phyloP scores from a whole-genome alignment of 2,113 vertebrate species.

The Barbus barbus region DNA sequence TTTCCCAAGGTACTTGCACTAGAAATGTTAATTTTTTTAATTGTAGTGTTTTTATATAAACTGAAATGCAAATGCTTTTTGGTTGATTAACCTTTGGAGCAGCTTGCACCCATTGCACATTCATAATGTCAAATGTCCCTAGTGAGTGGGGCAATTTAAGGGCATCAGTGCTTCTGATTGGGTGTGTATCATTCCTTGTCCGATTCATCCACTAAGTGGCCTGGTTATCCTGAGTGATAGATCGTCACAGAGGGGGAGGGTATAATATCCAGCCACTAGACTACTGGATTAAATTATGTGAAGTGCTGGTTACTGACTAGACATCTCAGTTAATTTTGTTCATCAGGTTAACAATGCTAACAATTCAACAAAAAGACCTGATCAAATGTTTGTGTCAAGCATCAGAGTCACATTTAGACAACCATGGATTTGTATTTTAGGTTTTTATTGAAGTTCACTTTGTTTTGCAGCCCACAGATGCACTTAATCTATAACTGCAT shows the following conservation, averaged over 20 bases:
- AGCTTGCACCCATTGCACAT: slow-evolving; percentile 1
- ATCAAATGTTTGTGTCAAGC: neutral
- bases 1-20: neutral
- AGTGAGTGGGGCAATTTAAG: slow-evolving; percentile 43
- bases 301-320: neutral
- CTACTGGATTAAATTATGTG: slow-evolving; percentile 32
- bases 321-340: neutral
- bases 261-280: neutral
- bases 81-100: slow-evolving; percentile 44
- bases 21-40: neutral
- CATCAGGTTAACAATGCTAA: neutral
- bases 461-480: too few relatives aligned
- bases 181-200: slow-evolving; percentile 60
- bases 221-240: slow-evolving; percentile 77
- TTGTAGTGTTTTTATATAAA: neutral
- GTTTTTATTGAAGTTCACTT: slow-evolving; percentile 42
- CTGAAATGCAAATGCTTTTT: slow-evolving; percentile 29
- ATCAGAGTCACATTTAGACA: neutral
- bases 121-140: slow-evolving; percentile 39
- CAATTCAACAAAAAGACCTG: neutral
- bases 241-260: slow-evolving; percentile 49
- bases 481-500: slow-evolving; percentile 24
- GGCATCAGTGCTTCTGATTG: slow-evolving; percentile 49
- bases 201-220: slow-evolving; percentile 72
- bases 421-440: neutral